A percentile compares a stretch with the other conserved stretches of the same genome.
Conservation (phyloP, 1,140 invertebrate species). For the Drosophila prosaltans region DNA sequence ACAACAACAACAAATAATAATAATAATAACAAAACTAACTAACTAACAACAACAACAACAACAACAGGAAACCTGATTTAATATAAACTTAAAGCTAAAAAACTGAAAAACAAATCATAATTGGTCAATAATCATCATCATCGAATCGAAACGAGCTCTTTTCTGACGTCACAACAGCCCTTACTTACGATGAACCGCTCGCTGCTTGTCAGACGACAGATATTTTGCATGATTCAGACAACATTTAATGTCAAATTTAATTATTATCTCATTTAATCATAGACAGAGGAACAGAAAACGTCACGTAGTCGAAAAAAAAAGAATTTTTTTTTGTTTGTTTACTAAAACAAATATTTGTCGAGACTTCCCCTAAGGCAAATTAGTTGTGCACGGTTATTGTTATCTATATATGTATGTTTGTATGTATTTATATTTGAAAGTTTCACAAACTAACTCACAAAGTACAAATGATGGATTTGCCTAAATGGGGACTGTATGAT, state of each 20-base stretch:
- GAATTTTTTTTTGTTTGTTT: conserved; percentile 16
- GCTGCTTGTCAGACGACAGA: neutral
- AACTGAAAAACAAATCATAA: conserved; percentile 37
- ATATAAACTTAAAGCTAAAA: conserved; percentile 29
- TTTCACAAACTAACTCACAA: no score
- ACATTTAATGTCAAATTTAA: conserved; percentile 18
- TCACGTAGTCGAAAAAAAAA: conserved; percentile 16
- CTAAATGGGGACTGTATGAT: neutral
- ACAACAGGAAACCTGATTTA: conserved; percentile 50
- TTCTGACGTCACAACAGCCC: conserved; percentile 2
- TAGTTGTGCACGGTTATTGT: neutral
- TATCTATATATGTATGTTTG: neutral
- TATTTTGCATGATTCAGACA: conserved; percentile 3
- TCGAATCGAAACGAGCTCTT: neutral
- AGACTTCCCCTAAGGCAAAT: neutral
- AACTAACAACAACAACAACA: neutral
- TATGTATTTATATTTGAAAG: neutral
- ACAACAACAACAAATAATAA: conserved; percentile 22
- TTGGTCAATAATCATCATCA: conserved; percentile 33
- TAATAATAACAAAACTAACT: conserved; percentile 10
- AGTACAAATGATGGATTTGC: no score
- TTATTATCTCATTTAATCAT: conserved; percentile 19
- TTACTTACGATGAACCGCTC: neutral
- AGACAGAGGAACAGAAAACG: conserved; percentile 12
- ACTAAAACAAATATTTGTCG: conserved; percentile 31